phyloP scores from a whole-genome alignment of 2,797 vertebrate genomes.

The Borostomias antarcticus region DNA sequence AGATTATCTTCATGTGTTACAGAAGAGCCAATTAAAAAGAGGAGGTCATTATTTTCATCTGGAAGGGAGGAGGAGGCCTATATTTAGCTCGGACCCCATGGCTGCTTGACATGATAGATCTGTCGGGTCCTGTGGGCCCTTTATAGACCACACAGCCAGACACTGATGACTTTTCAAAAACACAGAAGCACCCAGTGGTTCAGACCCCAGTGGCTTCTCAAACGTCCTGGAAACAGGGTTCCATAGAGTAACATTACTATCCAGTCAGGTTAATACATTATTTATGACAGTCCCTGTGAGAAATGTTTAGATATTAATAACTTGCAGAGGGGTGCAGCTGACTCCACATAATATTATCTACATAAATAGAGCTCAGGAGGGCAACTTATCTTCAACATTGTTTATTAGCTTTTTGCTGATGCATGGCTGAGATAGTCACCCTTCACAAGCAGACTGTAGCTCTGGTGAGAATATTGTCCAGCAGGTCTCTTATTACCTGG shows the following conservation, averaged over 20 bases:
- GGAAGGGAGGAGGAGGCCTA: slow-evolving; percentile 42
- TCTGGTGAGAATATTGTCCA: not conserved
- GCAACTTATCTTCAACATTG: slow-evolving; percentile 39
- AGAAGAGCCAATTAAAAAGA: slow-evolving; percentile 60
- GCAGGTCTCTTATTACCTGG: not conserved
- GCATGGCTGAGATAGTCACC: not conserved
- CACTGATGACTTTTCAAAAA: slow-evolving; percentile 3
- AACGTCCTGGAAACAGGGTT: slow-evolving; percentile 10
- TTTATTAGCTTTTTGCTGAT: slow-evolving; percentile 52
- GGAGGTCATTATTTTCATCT: slow-evolving; percentile 69
- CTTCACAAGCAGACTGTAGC: slow-evolving; percentile 38
- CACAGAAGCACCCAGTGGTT: not conserved
- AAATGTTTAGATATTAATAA: slow-evolving; percentile 40
- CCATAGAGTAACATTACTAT: too few species aligned
- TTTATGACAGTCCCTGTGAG: not conserved
- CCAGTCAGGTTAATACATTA: not conserved
- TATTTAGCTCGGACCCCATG: slow-evolving; percentile 60
- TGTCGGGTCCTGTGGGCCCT: slow-evolving; percentile 33
- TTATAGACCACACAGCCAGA: slow-evolving; percentile 24
- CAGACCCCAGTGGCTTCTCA: not conserved
- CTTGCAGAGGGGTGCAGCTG: slow-evolving; percentile 39
- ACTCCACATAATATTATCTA: slow-evolving; percentile 51
- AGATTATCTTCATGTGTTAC: slow-evolving; percentile 69
- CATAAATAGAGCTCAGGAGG: slow-evolving; percentile 55
- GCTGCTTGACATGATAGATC: slow-evolving; percentile 45